Percentiles rank a stretch among this genome's conserved stretches.
Evolutionary conservation across 2,113 vertebrate species (phyloP).

Genomic region (Cricetomys ansorgei): DNA sequence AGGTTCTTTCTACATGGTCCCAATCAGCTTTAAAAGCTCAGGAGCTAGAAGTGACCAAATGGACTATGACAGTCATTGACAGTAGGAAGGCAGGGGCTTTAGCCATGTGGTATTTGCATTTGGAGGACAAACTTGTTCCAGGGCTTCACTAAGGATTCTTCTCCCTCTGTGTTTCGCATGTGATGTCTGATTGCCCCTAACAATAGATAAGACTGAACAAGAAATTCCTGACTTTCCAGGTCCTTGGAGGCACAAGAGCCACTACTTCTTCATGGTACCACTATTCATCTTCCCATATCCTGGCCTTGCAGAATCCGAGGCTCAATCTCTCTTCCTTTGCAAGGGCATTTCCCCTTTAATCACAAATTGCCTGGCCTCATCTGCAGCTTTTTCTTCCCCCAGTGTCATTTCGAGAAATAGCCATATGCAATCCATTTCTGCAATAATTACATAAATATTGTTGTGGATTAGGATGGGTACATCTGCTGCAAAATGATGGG

Average conservation of each 20-base stretch:
- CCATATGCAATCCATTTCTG: not conserved
- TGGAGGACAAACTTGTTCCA: conserved; percentile 7
- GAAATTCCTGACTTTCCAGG: not conserved
- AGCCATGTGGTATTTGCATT: conserved; percentile 32
- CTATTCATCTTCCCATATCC: not conserved
- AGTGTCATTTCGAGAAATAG: not conserved
- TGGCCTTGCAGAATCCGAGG: not conserved
- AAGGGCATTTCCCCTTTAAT: not conserved
- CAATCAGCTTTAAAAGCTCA: not conserved
- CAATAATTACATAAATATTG: conserved; percentile 26
- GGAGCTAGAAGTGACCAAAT: not conserved
- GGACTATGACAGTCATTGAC: not conserved
- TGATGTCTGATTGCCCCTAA: conserved; percentile 15
- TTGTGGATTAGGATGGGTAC: not conserved
- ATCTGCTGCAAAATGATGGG: not conserved
- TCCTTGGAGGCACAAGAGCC: not conserved
- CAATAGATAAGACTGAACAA: not conserved
- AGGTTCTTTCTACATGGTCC: not conserved
- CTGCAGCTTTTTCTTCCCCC: not conserved
- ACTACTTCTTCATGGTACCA: not conserved
- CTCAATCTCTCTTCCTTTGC: conserved; percentile 31
- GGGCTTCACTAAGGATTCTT: not conserved
- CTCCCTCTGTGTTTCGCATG: not conserved
- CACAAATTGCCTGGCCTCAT: not conserved
- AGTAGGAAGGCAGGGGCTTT: not conserved